Conservation (phyloP, 2,888 invertebrate genomes). For the Apodemia zela region DNA sequence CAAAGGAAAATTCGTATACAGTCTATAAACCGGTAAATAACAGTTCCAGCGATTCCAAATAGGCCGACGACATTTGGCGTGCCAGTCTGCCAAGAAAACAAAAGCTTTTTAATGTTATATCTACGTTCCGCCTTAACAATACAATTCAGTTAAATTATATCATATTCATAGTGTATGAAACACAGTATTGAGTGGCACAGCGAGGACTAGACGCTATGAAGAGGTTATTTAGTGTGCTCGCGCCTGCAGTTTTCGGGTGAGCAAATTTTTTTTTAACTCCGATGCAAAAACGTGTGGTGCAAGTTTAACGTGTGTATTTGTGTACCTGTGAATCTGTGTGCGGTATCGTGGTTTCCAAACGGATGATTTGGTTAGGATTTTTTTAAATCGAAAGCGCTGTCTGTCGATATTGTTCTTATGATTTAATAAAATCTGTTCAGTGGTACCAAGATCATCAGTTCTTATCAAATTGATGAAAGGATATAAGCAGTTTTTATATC, state of each 20-base stretch:
- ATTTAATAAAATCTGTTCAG: no score
- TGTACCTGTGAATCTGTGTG: not conserved
- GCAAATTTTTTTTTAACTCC: not conserved
- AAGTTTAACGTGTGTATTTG: no score
- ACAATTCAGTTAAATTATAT: constrained; percentile 15
- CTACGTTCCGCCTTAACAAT: constrained; percentile 16
- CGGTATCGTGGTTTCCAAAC: not conserved
- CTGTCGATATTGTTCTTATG: no score
- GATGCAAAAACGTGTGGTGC: no score
- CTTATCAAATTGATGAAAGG: no score
- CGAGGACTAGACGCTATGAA: constrained; percentile 18
- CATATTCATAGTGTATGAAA: constrained; percentile 11
- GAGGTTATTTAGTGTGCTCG: constrained; percentile 22
- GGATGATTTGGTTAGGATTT: not conserved
- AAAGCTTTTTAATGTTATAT: constrained; percentile 25
- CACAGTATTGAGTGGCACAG: constrained; percentile 12
- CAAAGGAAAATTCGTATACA: constrained; percentile 15
- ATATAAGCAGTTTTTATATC: no score
- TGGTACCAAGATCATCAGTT: no score
- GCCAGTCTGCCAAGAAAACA: constrained; percentile 29
- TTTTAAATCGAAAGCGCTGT: no score
- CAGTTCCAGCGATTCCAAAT: constrained; percentile 20
- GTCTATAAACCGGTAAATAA: constrained; percentile 24
- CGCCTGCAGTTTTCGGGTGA: constrained; percentile 18
- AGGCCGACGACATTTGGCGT: constrained; percentile 30